phyloP scores from a whole-genome alignment of 2,113 vertebrate species.

The Neolamprologus longior region DNA sequence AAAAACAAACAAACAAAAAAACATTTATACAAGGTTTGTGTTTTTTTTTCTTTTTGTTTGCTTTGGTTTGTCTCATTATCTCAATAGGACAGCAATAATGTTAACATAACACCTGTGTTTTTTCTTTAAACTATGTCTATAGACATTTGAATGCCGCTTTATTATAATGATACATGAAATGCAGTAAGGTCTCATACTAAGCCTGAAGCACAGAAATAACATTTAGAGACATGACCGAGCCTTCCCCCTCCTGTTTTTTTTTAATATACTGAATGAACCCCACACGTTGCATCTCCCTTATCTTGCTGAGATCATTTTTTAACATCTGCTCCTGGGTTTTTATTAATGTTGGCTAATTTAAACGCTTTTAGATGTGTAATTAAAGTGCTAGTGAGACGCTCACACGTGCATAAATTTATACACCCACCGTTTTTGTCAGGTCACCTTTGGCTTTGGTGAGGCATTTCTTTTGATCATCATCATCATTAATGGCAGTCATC shows the following conservation, averaged over 20 bases:
- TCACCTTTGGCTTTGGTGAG: constrained; percentile 56
- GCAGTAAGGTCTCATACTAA: neutral
- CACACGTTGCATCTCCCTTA: constrained; percentile 12
- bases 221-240: neutral
- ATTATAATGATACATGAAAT: neutral
- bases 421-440: constrained; percentile 41
- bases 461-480: constrained; percentile 64
- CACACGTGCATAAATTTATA: neutral
- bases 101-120: neutral
- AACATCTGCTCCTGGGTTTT: constrained; percentile 27
- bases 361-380: constrained; percentile 64
- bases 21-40: neutral
- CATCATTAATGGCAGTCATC: constrained; percentile 37
- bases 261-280: neutral
- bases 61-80: neutral
- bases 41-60: neutral
- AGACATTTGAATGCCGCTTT: neutral
- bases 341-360: constrained; percentile 61
- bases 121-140: neutral
- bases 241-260: neutral
- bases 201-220: neutral
- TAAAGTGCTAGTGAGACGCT: constrained; percentile 47
- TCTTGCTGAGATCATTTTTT: constrained; percentile 9
- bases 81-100: neutral
- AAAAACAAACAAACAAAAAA: neutral